Percentiles rank a stretch among this genome's conserved stretches.
phyloP scores from a whole-genome alignment of 2,888 invertebrate genomes.

The Ecdyonurus torrentis region DNA sequence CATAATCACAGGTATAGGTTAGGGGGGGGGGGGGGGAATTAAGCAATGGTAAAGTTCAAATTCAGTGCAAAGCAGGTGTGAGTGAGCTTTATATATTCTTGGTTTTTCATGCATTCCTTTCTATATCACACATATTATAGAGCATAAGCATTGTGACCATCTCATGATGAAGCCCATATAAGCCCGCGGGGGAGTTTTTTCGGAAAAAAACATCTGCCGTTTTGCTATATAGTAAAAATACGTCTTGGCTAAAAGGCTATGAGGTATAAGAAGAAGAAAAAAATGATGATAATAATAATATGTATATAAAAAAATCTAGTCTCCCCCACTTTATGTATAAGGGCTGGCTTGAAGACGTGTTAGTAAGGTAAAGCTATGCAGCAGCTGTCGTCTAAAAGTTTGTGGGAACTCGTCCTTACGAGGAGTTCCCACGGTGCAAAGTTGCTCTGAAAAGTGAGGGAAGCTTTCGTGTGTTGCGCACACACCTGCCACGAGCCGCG shows the following conservation, averaged over 20 bases:
- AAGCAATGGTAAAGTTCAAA: background rate
- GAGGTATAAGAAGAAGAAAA: too few species aligned
- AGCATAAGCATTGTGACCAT: background rate
- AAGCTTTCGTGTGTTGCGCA: conserved; percentile 13
- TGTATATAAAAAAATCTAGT: too few species aligned
- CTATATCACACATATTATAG: background rate
- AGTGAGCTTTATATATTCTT: background rate
- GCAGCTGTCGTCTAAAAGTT: conserved; percentile 5
- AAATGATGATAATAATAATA: too few species aligned
- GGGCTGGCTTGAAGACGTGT: background rate
- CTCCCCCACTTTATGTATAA: too few species aligned
- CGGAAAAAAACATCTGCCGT: background rate
- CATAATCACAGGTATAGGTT: background rate
- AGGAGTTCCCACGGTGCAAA: conserved; percentile 15
- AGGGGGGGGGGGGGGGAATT: too few species aligned
- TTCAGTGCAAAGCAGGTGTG: background rate
- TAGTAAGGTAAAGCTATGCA: background rate
- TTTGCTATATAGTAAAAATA: too few species aligned
- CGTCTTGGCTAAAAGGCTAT: background rate
- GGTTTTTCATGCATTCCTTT: background rate
- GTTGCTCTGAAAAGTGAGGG: too few species aligned
- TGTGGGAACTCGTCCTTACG: conserved; percentile 14
- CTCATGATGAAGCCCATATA: background rate
- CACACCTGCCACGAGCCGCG: conserved; percentile 16
- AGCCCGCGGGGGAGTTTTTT: background rate